Percentiles rank a stretch among this genome's conserved stretches.
phyloP scores from a whole-genome alignment of 2,888 invertebrate species.

The Fragum sueziense region DNA sequence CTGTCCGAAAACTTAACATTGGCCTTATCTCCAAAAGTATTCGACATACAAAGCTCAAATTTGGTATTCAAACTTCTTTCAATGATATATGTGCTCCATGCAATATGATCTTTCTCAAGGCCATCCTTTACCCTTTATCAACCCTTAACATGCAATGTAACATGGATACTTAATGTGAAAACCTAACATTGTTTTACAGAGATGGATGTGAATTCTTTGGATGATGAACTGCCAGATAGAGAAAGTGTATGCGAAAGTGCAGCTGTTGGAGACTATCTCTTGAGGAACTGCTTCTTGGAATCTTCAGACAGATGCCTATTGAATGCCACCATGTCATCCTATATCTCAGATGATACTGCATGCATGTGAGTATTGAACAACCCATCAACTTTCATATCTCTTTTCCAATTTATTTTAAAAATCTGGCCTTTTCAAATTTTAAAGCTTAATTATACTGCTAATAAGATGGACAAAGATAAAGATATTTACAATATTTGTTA shows the following conservation, averaged over 20 bases:
- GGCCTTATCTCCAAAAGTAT: background rate
- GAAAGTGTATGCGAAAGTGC: background rate
- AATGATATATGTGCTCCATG: too few species aligned
- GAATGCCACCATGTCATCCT: background rate
- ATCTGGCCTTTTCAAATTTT: too few species aligned
- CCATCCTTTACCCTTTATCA: too few species aligned
- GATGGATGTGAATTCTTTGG: background rate
- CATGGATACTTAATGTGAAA: background rate
- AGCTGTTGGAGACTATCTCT: background rate
- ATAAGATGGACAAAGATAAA: too few species aligned
- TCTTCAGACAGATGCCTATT: background rate
- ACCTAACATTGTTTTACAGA: background rate
- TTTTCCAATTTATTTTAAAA: too few species aligned
- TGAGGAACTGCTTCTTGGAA: background rate
- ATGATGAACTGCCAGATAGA: background rate
- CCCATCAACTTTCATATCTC: too few species aligned
- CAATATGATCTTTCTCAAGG: too few species aligned
- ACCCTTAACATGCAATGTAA: background rate
- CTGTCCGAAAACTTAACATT: too few species aligned
- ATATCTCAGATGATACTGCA: background rate
- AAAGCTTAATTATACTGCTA: too few species aligned
- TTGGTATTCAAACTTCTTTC: too few species aligned
- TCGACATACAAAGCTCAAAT: background rate
- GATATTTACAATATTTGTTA: too few species aligned
- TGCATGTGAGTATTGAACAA: slow-evolving; percentile 4